Percentiles rank a stretch among this genome's conserved stretches.
Evolutionary conservation across 2,888 invertebrate species (phyloP).

Genomic region (Microdon myrmicae): DNA sequence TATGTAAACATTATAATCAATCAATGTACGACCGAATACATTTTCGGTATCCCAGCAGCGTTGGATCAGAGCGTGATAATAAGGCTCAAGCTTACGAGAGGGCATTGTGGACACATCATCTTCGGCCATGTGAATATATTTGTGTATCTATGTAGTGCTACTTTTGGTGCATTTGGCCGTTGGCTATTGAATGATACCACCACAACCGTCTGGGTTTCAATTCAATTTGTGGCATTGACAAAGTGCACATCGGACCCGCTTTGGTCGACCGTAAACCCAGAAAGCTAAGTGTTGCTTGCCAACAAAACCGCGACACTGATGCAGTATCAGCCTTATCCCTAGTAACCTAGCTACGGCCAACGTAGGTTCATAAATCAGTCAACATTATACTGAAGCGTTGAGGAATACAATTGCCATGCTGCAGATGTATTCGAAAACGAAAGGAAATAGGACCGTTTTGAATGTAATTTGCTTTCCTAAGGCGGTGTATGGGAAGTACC

Average conservation of each 20-base stretch:
- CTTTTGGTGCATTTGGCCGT: slow-evolving; percentile 37
- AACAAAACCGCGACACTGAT: slow-evolving; percentile 6
- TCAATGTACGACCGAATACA: slow-evolving; percentile 39
- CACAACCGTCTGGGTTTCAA: slow-evolving; percentile 46
- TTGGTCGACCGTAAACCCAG: slow-evolving; percentile 38
- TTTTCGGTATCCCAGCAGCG: slow-evolving; percentile 14
- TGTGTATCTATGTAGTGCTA: slow-evolving; percentile 30
- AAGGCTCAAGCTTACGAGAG: slow-evolving; percentile 36
- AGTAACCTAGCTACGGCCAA: slow-evolving; percentile 25
- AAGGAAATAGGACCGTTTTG: no score
- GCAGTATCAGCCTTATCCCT: not conserved
- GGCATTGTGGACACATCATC: slow-evolving; percentile 16
- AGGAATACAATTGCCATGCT: slow-evolving; percentile 27
- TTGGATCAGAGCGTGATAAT: slow-evolving; percentile 28
- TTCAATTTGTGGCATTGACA: slow-evolving; percentile 51
- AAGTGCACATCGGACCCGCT: slow-evolving; percentile 40
- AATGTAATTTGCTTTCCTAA: no score
- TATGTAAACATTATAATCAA: slow-evolving; percentile 47
- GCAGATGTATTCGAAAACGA: no score
- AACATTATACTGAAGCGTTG: slow-evolving; percentile 31
- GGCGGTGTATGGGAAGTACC: no score
- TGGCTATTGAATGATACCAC: slow-evolving; percentile 34
- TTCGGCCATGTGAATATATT: slow-evolving; percentile 18
- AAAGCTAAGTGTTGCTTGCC: slow-evolving; percentile 34
- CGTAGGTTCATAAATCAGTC: slow-evolving; percentile 48